Percentiles rank a stretch among this genome's conserved stretches.
Evolutionary conservation across 2,888 invertebrate species (phyloP).

Genomic region (Alitta virens): DNA sequence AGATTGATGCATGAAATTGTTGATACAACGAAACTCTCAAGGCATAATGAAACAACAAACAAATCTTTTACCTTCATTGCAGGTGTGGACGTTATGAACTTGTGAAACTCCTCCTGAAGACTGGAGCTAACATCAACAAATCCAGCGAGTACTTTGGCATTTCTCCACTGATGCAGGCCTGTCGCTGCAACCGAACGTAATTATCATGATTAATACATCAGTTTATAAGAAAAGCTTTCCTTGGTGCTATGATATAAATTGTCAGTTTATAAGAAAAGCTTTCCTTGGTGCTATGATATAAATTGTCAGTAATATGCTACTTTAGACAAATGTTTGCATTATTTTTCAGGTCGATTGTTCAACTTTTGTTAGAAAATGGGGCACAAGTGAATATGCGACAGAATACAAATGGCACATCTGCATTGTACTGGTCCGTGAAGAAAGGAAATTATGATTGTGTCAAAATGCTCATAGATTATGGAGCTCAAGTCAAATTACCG

Average conservation of each 20-base stretch:
- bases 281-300: neutral
- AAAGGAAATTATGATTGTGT: neutral
- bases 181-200: neutral
- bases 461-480: neutral
- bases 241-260: no score
- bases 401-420: neutral
- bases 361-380: constrained; percentile 3
- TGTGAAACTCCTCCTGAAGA: neutral
- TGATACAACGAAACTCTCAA: no score
- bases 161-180: neutral
- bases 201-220: no score
- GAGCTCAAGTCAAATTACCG: constrained; percentile 1
- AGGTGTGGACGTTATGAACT: neutral
- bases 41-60: no score
- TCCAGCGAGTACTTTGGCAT: neutral
- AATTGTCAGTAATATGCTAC: neutral
- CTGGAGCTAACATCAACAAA: neutral
- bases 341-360: neutral
- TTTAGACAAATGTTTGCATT: neutral
- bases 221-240: no score
- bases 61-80: neutral
- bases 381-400: constrained; percentile 1
- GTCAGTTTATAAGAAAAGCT: no score
- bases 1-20: no score
- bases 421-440: constrained; percentile 11